phyloP scores from a whole-genome alignment of 1,140 invertebrate genomes.

The Platorchestia sp. region DNA sequence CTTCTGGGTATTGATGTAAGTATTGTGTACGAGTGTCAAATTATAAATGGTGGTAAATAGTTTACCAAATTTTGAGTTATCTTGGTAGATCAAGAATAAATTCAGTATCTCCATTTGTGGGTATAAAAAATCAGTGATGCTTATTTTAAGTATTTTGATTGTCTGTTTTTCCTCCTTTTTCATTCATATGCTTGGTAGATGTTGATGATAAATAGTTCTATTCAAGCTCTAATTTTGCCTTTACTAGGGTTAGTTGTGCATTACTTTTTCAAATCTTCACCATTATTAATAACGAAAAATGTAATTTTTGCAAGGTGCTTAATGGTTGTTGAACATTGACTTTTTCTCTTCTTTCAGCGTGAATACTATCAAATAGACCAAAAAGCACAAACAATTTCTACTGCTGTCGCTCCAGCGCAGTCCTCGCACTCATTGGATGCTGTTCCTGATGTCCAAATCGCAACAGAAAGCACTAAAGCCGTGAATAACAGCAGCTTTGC shows the following conservation, averaged over 20 bases:
- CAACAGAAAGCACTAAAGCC: not conserved
- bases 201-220: no score
- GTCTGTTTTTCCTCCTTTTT: no score
- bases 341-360: not conserved
- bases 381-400: not conserved
- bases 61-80: not conserved
- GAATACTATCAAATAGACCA: not conserved
- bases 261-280: no score
- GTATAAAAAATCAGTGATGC: no score
- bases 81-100: no score
- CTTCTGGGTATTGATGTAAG: not conserved
- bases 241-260: no score
- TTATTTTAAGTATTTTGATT: no score
- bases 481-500: not conserved
- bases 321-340: not conserved
- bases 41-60: not conserved
- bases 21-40: no score
- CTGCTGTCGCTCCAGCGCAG: not conserved
- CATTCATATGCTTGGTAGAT: no score
- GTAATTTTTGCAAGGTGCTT: not conserved
- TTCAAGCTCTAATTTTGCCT: no score
- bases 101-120: no score
- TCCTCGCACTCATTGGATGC: not conserved
- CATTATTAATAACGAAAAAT: not conserved
- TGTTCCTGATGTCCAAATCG: not conserved